Conservation (phyloP, 2,888 invertebrate genomes). For the Synergus japonicus region DNA sequence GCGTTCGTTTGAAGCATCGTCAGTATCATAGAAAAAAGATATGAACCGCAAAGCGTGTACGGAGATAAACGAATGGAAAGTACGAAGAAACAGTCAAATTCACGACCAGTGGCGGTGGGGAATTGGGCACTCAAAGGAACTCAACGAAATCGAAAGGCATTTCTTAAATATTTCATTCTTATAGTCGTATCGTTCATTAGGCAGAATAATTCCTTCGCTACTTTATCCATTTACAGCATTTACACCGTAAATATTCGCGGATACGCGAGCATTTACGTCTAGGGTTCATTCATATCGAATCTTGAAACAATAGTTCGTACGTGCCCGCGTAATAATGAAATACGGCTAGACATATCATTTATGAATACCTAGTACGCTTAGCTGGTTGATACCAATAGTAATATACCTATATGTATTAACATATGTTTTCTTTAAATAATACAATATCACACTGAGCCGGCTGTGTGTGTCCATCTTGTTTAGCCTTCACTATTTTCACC, state of each 20-base stretch:
- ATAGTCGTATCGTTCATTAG: conserved; percentile 33
- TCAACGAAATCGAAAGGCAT: conserved; percentile 26
- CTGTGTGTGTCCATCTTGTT: conserved; percentile 71
- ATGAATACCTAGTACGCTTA: conserved; percentile 38
- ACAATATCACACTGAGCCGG: conserved; percentile 76
- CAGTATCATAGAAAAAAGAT: conserved; percentile 32
- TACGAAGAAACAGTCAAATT: conserved; percentile 34
- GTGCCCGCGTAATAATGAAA: conserved; percentile 23
- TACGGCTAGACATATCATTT: conserved; percentile 39
- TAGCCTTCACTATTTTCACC: conserved; percentile 37
- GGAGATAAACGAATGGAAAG: conserved; percentile 30
- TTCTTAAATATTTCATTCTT: conserved; percentile 35
- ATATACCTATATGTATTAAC: conserved; percentile 51
- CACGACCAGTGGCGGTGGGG: background rate
- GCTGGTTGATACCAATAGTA: conserved; percentile 40
- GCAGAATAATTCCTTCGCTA: conserved; percentile 39
- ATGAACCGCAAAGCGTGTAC: conserved; percentile 32
- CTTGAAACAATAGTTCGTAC: conserved; percentile 31
- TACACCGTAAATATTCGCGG: conserved; percentile 46
- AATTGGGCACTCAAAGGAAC: background rate
- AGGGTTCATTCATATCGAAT: conserved; percentile 8
- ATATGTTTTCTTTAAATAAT: conserved; percentile 69
- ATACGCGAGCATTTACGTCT: conserved; percentile 36
- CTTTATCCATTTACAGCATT: conserved; percentile 50
- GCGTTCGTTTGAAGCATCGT: conserved; percentile 30